Base-by-base conservation (phyloP, 2,113 vertebrate genomes). In the Channa argus region DNA sequence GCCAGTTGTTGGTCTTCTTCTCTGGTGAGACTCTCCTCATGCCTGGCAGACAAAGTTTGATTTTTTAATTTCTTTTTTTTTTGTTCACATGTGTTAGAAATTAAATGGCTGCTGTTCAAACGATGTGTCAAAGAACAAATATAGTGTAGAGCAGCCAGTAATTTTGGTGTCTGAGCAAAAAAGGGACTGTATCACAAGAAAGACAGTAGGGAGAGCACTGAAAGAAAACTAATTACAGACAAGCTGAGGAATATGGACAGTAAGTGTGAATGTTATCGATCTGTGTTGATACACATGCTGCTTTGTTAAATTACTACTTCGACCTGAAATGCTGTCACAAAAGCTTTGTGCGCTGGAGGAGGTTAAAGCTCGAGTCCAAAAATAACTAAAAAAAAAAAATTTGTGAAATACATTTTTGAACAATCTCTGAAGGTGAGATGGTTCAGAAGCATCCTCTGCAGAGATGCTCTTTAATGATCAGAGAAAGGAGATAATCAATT, bases 401-500 rank as follows among this genome's bases (percentile, higher is more conserved):
- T 70, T 10, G 9, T 39, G 39, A 50, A 41, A 70, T n/a, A n/a
- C 5, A 15, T 38, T 24, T 41, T 3, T 14, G 36, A 62, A 1
- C 3, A 8, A 5, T 34, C 10, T 49, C 14, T 50, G 12, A 44
- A 46, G 9, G 8, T 56, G 37, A 37, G 36, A 37, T 14, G n/a
- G n/a, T 53, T 67, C 33, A 14, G 8, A 61, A 50, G 4, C 3
- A 47, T 55, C 43, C 52, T 53, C 70, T 59, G 45, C 15, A 67
- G 38, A 56, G 11, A 41, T 9, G 2, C 37, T n/a, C 14, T 80
- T 63, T 72, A 53, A 77, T 60, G 73, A 66, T 71, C 52, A 36
- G n/a, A 59, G 24, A 49, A 56, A 56, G 39, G 39, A 71, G 47
- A 52, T 60, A 45, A 77, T 82, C 68, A 79, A 69, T 63, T 0